Evolutionary conservation across 2,888 invertebrate genomes (phyloP).

Genomic region (Dromius quadrimaculatus): DNA sequence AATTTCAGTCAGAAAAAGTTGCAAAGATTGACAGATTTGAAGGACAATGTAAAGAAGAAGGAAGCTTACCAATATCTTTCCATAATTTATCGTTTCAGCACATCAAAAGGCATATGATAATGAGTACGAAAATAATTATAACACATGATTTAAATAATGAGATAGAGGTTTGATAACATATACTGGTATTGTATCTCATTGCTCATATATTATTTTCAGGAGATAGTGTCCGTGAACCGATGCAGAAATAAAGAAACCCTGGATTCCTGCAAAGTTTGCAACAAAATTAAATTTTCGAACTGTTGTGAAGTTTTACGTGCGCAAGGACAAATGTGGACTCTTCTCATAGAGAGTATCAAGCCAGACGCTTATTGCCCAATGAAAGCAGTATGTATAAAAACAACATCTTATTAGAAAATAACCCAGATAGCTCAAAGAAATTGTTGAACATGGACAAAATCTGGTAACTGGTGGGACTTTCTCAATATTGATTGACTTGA

Average conservation of each 20-base stretch:
- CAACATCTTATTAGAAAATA: no score
- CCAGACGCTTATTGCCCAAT: slow-evolving; percentile 17
- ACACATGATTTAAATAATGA: slow-evolving; percentile 14
- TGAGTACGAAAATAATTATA: slow-evolving; percentile 8
- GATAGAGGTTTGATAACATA: background rate
- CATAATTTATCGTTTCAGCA: slow-evolving; percentile 17
- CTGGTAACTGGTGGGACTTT: no score
- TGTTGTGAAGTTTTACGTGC: slow-evolving; percentile 12
- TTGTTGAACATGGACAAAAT: no score
- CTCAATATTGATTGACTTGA: no score
- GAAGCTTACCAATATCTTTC: slow-evolving; percentile 7
- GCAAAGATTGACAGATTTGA: slow-evolving; percentile 13
- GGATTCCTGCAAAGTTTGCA: slow-evolving; percentile 6
- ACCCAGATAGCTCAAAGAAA: no score
- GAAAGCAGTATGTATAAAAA: slow-evolving; percentile 20
- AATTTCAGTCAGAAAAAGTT: slow-evolving; percentile 16
- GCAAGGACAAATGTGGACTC: slow-evolving; percentile 13
- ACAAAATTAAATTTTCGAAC: slow-evolving; percentile 6
- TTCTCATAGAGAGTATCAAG: slow-evolving; percentile 13
- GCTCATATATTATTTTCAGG: slow-evolving; percentile 2
- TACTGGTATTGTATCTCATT: background rate
- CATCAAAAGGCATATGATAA: background rate
- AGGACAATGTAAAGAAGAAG: slow-evolving; percentile 9
- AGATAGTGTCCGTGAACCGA: background rate
- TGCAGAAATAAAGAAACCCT: slow-evolving; percentile 11